Evolutionary conservation across 2,797 vertebrate species (phyloP).

Genomic region (Accipiter minullus): DNA sequence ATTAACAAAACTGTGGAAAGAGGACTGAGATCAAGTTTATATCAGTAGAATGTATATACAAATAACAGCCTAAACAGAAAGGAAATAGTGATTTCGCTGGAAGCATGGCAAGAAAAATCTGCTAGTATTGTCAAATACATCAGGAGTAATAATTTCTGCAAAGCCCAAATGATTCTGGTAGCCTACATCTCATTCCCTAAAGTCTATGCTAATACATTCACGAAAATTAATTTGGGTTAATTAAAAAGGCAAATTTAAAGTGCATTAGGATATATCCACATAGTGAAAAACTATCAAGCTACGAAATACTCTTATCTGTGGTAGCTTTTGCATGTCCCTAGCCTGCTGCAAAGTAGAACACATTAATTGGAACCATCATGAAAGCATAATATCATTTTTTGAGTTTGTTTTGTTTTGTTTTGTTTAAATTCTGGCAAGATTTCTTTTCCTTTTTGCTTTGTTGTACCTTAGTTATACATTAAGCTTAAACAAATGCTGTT

Average conservation of each 20-base stretch:
- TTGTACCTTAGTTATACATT: not conserved
- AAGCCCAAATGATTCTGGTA: constrained; percentile 32
- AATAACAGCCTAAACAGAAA: not conserved
- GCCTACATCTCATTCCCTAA: constrained; percentile 51
- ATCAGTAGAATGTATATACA: not conserved
- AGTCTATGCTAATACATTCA: constrained; percentile 32
- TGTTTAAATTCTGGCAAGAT: not conserved
- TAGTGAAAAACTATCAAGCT: constrained; percentile 9
- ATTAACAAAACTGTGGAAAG: not conserved
- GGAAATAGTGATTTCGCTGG: not conserved
- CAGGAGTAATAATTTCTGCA: constrained; percentile 12
- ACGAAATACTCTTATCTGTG: not conserved
- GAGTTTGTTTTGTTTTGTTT: not conserved
- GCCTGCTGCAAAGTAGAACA: constrained; percentile 20
- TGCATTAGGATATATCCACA: constrained; percentile 28
- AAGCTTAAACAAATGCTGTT: not conserved
- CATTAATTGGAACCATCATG: not conserved
- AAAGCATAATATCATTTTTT: not conserved
- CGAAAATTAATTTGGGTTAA: constrained; percentile 62
- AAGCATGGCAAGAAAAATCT: not conserved
- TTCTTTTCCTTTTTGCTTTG: not conserved
- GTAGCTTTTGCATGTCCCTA: constrained; percentile 23
- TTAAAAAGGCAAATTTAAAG: constrained; percentile 54
- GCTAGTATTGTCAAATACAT: not conserved
- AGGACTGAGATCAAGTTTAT: not conserved